Base-by-base conservation (phyloP, 2,888 invertebrate genomes). In the Branchinecta sandiegonensis region DNA sequence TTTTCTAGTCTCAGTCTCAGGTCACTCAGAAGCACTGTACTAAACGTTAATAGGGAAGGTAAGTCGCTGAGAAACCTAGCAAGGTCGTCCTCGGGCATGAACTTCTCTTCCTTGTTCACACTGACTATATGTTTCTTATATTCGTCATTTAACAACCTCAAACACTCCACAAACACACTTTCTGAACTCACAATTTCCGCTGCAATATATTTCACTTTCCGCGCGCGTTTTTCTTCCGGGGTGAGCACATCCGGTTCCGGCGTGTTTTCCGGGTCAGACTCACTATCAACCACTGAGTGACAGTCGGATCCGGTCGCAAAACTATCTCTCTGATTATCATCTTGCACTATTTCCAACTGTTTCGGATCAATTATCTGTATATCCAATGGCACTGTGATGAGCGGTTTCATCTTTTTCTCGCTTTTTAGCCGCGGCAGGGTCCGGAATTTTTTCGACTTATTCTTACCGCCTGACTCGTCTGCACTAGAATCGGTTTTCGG, bases 121-220 rank as follows among this genome's bases (percentile, higher is more conserved):
- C 74, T 50, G 71, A 76, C 71, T 9, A 82, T 74, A 69, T 77
- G 77, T 56, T 75, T 71, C 14, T 79, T 78, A 73, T 83, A 82
- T 74, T 81, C 81, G 73, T 78, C 74, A 73, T 81, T 81, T 8
- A 83, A 75, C 46, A 83, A 75, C 70, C 77, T 79, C 47, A 83
- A 75, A 67, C 80, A 80, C 75, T 81, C 79, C 46, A 83, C 81
- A 76, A 83, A 83, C 46, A 79, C 79, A 72, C 77, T 75, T 73
- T 83, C 83, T 7, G 83, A 81, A 8, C 81, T 79, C 74, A 80
- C 78, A 46, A 83, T 77, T 74, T 83, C 83, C 72, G 79, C 74
- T 7, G 82, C 83, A 66, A 82, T 80, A 70, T 78, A 77, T 73
- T 78, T 80, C 5, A 79, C 75, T 74, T 81, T 81, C 67, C 76